Percentiles rank a stretch among this genome's conserved stretches.
Conservation (phyloP, 1,140 invertebrate species). For the Heterodera schachtii region DNA sequence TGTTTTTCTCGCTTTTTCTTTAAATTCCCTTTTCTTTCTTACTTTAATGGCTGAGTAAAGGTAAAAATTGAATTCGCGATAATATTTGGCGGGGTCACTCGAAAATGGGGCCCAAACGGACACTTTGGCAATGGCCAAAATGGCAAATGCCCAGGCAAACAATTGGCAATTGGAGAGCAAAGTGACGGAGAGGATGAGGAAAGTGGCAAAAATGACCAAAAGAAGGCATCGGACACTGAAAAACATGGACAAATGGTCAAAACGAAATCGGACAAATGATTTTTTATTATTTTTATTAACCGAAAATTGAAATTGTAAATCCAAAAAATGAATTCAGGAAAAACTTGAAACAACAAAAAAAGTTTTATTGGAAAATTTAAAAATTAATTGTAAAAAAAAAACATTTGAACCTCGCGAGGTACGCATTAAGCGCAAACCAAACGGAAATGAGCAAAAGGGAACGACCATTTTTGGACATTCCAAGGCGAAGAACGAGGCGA, state of each 20-base stretch:
- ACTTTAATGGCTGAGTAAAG: constrained; percentile 50
- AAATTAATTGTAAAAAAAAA: not conserved
- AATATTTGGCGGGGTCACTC: constrained; percentile 42
- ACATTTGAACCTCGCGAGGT: constrained; percentile 7
- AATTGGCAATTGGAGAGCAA: constrained; percentile 29
- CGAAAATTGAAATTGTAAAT: constrained; percentile 4
- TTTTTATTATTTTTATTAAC: not conserved
- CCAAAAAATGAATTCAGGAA: not conserved
- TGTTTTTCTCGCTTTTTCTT: not conserved
- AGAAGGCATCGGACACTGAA: constrained; percentile 40
- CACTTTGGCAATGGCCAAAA: constrained; percentile 47
- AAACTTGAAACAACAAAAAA: too few relatives aligned
- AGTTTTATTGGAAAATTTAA: not conserved
- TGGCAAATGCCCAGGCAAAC: constrained; percentile 44
- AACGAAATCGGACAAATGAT: not conserved
- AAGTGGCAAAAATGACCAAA: constrained; percentile 19
- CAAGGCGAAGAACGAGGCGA: constrained; percentile 17
- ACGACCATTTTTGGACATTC: constrained; percentile 12
- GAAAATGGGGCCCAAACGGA: constrained; percentile 35
- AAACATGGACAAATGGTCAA: not conserved
- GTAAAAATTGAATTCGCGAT: constrained; percentile 54
- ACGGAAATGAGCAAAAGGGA: constrained; percentile 43
- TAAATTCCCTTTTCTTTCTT: not conserved
- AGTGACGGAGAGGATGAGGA: constrained; percentile 28
- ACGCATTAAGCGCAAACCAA: constrained; percentile 42